phyloP scores from a whole-genome alignment of 2,888 invertebrate species.

The Polydrusus cervinus region DNA sequence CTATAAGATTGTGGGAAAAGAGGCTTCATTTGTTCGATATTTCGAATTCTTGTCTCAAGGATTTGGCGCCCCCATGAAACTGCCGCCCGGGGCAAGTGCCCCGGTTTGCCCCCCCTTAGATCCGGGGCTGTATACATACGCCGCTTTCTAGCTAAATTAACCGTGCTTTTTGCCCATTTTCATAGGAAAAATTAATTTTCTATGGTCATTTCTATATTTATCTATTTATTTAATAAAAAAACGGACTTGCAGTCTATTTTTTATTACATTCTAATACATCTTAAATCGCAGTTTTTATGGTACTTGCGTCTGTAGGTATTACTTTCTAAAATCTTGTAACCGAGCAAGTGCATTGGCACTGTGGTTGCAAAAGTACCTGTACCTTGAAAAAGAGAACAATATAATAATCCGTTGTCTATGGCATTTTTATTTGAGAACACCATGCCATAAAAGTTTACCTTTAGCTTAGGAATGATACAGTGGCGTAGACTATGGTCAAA shows the following conservation, averaged over 20 bases:
- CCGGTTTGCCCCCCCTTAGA: no score
- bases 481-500: neutral
- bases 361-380: conserved; percentile 32
- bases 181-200: no score
- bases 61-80: no score
- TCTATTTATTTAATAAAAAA: no score
- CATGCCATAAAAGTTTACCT: neutral
- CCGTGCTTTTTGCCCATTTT: no score
- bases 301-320: neutral
- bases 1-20: no score
- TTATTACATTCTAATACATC: neutral
- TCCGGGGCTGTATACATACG: no score
- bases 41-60: no score
- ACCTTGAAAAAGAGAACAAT: conserved; percentile 43
- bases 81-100: no score
- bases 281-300: neutral
- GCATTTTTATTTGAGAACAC: conserved; percentile 13
- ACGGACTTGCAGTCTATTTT: neutral
- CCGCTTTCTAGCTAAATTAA: no score
- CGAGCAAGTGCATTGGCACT: conserved; percentile 39
- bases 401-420: conserved; percentile 22
- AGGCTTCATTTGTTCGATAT: no score
- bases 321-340: conserved; percentile 42
- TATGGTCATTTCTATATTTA: no score
- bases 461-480: neutral